Conservation (phyloP, 2,113 vertebrate genomes). For the Halichoerus grypus region DNA sequence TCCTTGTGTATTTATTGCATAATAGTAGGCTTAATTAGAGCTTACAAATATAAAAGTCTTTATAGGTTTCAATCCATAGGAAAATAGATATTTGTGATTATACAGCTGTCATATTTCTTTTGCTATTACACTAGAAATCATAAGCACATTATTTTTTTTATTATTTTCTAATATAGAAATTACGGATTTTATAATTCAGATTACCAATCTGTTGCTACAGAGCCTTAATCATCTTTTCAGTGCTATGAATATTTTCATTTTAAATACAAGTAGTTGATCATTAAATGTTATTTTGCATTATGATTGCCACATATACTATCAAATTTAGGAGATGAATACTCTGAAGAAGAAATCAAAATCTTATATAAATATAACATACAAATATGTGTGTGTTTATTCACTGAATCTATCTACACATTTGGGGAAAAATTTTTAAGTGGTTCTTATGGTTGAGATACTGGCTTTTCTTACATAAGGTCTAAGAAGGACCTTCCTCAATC, state of each 20-base stretch:
- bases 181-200: slow-evolving; percentile 3
- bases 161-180: slow-evolving; percentile 16
- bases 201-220: neutral
- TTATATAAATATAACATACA: neutral
- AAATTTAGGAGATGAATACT: neutral
- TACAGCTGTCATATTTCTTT: neutral
- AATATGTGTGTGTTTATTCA: neutral
- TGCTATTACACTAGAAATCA: slow-evolving; percentile 18
- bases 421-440: neutral
- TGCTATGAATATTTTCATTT: slow-evolving; percentile 49
- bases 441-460: neutral
- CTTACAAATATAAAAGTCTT: neutral
- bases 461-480: neutral
- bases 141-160: slow-evolving; percentile 47
- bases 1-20: neutral
- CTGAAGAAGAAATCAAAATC: neutral
- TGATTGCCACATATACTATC: neutral
- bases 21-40: slow-evolving; percentile 7
- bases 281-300: slow-evolving; percentile 14
- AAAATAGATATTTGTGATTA: slow-evolving; percentile 41
- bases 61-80: neutral
- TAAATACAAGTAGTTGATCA: slow-evolving; percentile 39
- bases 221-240: neutral
- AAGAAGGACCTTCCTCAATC: neutral
- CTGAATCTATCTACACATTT: neutral